Evolutionary conservation across 2,797 vertebrate genomes (phyloP).

Genomic region (Ficedula albicollis): DNA sequence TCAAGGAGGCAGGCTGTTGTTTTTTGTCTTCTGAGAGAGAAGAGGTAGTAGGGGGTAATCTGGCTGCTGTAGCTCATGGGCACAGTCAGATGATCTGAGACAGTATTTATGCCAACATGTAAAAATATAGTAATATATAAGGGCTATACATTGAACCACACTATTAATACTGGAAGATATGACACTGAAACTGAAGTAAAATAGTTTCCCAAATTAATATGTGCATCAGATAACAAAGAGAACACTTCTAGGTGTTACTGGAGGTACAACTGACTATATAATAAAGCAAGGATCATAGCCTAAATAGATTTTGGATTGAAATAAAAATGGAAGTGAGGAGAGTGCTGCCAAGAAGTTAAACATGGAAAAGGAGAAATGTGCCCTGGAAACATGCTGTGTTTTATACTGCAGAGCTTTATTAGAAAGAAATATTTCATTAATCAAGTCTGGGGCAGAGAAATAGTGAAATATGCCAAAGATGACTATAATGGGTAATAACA

Average conservation of each 20-base stretch:
- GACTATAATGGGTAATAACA: not conserved
- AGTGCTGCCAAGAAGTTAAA: not conserved
- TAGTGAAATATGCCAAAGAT: not conserved
- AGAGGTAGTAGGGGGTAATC: not conserved
- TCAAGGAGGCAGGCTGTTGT: not conserved
- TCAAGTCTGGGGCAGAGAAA: not conserved
- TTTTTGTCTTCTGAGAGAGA: not conserved
- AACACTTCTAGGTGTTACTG: not conserved
- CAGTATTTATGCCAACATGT: not conserved
- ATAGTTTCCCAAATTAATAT: not conserved
- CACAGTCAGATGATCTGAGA: not conserved
- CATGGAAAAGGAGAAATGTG: not conserved
- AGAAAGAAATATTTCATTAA: conserved; percentile 47
- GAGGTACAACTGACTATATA: not conserved
- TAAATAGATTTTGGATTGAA: not conserved
- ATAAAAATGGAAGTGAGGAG: not conserved
- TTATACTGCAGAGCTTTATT: not conserved
- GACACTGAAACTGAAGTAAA: not conserved
- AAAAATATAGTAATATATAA: not conserved
- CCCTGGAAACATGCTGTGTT: not conserved
- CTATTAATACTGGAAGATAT: not conserved
- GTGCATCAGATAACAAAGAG: not conserved
- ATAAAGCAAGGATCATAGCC: not conserved
- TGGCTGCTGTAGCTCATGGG: not conserved
- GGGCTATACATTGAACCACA: rapidly evolving